Base-by-base conservation (phyloP, 2,113 vertebrate species). In the Neotragus pygmaeus region DNA sequence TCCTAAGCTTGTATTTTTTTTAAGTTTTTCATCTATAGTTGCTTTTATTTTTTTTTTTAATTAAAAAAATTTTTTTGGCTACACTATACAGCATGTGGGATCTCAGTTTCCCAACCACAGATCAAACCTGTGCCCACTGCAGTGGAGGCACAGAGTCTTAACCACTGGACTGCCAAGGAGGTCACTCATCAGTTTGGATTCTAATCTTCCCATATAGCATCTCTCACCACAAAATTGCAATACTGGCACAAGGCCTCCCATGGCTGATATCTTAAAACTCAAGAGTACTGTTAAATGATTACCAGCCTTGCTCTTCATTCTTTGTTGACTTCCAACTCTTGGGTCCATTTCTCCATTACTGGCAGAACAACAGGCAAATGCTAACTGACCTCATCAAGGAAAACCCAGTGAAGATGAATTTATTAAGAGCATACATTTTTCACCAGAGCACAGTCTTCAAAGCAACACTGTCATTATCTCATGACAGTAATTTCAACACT, bases 401-500 rank as follows among this genome's bases (percentile, higher is more conserved):
- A 98, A 96, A 23, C 43, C 55, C 87, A 49, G 96, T 45, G 88
- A 94, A 91, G 95, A 53, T 12, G 0, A 97, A 97, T 95, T 92
- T 97, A 98, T 82, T 95, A 96, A 95, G 90, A 94, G 94, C 81
- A n/a, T 14, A 11, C 17, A 84, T 78, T 97, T 94, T 95, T 95
- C 88, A 94, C 58, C 51, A 90, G 78, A 10, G 5, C 93, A 97
- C 88, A 92, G 89, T 96, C 85, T 96, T 98, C 96, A 97, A 7
- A 39, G 94, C 70, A 95, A 97, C 97, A 94, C 97, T 97, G 94
- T 98, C 97, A 98, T 98, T 98, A 98, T 98, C 98, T 98, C 98
- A 98, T 97, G 98, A 98, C 95, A 86, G 87, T 96, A 96, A 98
- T 98, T 98, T 97, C 97, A 98, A 98, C 96, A 96, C 97, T 98